Percentiles rank a stretch among this genome's conserved stretches.
Evolutionary conservation across 2,113 vertebrate genomes (phyloP).

Genomic region (Percina caprodes): DNA sequence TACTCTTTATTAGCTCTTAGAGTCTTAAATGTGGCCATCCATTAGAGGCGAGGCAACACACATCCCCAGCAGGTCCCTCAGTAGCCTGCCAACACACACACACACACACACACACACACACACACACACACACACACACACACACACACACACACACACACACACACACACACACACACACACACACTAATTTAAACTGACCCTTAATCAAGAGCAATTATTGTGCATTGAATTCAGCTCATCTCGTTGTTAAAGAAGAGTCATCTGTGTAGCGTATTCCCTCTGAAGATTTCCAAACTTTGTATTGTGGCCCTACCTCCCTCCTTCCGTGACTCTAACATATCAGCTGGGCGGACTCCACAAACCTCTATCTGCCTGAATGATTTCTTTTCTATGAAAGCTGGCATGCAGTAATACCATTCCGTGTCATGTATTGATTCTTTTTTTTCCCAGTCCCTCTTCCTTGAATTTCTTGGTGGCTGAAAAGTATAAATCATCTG

Average conservation of each 20-base stretch:
- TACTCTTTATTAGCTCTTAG: constrained; percentile 84
- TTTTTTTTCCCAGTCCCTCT: constrained; percentile 60
- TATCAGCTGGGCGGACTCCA: constrained; percentile 50
- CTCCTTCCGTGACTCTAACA: constrained; percentile 49
- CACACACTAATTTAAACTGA: constrained; percentile 60
- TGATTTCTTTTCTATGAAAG: constrained; percentile 78
- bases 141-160: constrained; percentile 11
- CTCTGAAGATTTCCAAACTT: constrained; percentile 47
- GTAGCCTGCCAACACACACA: constrained; percentile 35
- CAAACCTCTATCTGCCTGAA: constrained; percentile 78
- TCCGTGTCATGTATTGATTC: constrained; percentile 81
- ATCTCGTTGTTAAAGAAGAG: constrained; percentile 47
- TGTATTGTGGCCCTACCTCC: neutral
- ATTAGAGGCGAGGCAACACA: constrained; percentile 74
- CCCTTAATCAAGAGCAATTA: constrained; percentile 71
- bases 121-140: neutral
- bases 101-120: constrained; percentile 9
- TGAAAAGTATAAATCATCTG: constrained; percentile 80
- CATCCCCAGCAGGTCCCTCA: constrained; percentile 58
- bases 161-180: too few species aligned
- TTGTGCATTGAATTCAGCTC: constrained; percentile 57
- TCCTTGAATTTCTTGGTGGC: constrained; percentile 75
- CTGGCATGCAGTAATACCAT: constrained; percentile 79
- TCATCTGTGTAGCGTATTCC: constrained; percentile 28
- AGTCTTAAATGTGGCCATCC: constrained; percentile 78